A percentile compares a stretch with the other conserved stretches of the same genome.
Conservation (phyloP, 2,888 invertebrate species). For the Parelbella ahira region DNA sequence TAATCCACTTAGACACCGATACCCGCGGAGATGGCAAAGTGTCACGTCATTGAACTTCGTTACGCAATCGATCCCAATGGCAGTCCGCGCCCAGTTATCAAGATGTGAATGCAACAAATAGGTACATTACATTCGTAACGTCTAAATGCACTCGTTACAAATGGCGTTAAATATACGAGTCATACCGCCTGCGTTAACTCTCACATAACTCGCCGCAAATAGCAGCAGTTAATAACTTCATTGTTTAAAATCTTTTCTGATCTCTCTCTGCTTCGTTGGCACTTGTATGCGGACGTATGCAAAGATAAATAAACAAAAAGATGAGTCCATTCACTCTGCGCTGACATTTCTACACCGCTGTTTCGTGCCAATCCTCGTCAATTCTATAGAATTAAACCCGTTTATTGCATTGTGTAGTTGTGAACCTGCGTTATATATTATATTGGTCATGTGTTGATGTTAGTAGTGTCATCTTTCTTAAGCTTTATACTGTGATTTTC, state of each 20-base stretch:
- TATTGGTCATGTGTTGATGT: too few species aligned
- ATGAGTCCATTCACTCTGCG: constrained; percentile 73
- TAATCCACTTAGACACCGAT: constrained; percentile 54
- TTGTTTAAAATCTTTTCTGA: constrained; percentile 56
- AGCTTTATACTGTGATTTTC: too few species aligned
- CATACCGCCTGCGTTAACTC: constrained; percentile 37
- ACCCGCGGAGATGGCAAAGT: constrained; percentile 31
- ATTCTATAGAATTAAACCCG: constrained; percentile 45
- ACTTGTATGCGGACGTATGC: constrained; percentile 69
- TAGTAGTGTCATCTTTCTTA: too few species aligned
- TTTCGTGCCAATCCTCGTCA: constrained; percentile 58
- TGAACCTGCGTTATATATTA: too few species aligned
- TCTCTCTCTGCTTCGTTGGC: constrained; percentile 62
- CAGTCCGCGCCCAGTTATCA: constrained; percentile 24
- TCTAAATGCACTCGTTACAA: constrained; percentile 1
- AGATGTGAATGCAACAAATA: background rate
- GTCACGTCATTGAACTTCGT: constrained; percentile 44
- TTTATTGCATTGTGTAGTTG: constrained; percentile 32
- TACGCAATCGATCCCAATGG: constrained; percentile 33
- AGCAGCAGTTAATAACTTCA: constrained; percentile 44
- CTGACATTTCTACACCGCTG: constrained; percentile 68
- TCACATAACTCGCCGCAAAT: constrained; percentile 27
- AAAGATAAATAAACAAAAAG: constrained; percentile 68
- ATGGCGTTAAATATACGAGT: constrained; percentile 29
- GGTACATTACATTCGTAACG: constrained; percentile 1